Percentiles rank a stretch among this genome's conserved stretches.
These are phyloP conservation scores for Fringilla coelebs DNA, from an alignment of 2,797 vertebrate species.

Conservation along the genomic window DNA sequence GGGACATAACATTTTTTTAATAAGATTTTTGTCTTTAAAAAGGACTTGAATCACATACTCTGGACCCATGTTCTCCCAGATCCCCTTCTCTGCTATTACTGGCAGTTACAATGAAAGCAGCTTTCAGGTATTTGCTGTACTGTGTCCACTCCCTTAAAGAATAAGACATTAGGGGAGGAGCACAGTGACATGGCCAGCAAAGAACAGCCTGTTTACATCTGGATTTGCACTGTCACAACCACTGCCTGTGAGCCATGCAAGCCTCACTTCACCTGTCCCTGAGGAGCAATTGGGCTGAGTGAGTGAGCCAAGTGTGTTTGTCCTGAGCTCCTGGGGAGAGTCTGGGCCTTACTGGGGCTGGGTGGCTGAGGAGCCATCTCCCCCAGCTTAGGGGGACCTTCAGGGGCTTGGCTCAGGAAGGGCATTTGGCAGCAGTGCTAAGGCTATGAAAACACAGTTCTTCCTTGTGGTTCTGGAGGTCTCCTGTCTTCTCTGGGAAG, in stretches of 20 bases:
- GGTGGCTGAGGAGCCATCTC: background rate
- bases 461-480: background rate
- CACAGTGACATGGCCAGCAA: background rate
- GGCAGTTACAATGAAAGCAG: background rate
- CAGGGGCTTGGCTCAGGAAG: background rate
- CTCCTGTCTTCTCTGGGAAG: background rate
- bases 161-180: background rate
- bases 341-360: background rate
- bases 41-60: background rate
- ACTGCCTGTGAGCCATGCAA: background rate
- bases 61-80: background rate
- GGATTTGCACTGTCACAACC: background rate
- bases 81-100: background rate
- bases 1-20: background rate
- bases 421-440: background rate
- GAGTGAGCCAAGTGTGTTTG: background rate
- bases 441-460: background rate
- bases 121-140: background rate
- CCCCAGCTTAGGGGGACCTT: background rate
- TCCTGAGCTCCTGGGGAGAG: background rate
- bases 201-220: background rate
- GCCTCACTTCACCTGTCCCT: background rate
- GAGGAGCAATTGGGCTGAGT: background rate
- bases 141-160: background rate
- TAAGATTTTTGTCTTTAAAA: background rate